Evolutionary conservation across 2,113 vertebrate genomes (phyloP).

Genomic region (Zeus faber): DNA sequence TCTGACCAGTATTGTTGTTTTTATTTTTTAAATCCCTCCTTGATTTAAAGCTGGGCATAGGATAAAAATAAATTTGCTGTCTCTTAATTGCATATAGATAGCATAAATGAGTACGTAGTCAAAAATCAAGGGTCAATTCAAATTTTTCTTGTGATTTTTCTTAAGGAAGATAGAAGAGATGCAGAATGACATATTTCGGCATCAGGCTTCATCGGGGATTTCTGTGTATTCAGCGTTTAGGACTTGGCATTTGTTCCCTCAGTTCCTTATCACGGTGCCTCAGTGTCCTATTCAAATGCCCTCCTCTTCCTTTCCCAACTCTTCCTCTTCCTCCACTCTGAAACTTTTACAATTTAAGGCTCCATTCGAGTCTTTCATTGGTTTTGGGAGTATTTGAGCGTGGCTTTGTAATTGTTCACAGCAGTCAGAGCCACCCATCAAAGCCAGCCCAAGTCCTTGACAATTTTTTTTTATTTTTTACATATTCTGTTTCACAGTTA

Average conservation of each 20-base stretch:
- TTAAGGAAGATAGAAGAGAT: no score
- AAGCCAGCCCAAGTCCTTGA: conserved; percentile 46
- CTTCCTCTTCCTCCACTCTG: conserved; percentile 20
- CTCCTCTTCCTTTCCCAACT: not conserved
- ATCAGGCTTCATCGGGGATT: not conserved
- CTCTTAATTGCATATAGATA: no score
- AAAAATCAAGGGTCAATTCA: no score
- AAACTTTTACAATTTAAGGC: conserved; percentile 49
- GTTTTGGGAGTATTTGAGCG: conserved; percentile 60
- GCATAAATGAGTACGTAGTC: no score
- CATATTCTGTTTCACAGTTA: conserved; percentile 62
- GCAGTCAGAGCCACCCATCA: conserved; percentile 40
- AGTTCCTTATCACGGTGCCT: not conserved
- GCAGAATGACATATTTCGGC: not conserved
- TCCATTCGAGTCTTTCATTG: conserved; percentile 52
- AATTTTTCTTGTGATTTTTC: no score
- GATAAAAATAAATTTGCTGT: not conserved
- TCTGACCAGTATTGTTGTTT: not conserved
- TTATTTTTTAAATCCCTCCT: not conserved
- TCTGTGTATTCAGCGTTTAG: not conserved
- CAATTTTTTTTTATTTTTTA: conserved; percentile 45
- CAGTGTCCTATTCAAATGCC: not conserved
- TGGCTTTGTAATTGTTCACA: conserved; percentile 67
- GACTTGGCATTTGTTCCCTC: not conserved
- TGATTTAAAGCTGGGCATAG: not conserved